These are phyloP conservation scores for Meandrina meandrites DNA, from an alignment of 92 coral and sea anemone genomes.

Conservation along the genomic window DNA sequence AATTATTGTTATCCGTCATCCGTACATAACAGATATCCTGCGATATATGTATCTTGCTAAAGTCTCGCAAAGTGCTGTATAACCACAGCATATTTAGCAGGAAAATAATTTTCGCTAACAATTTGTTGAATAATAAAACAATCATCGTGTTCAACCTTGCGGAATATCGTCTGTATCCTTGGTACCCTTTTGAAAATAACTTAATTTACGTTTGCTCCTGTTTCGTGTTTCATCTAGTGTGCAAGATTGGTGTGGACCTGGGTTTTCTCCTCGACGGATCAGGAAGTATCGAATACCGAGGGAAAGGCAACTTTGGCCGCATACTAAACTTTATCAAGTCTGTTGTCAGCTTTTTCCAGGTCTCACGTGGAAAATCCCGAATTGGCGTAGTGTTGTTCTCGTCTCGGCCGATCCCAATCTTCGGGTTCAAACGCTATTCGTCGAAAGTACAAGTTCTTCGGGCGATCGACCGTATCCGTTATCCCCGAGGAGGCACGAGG, in stretches of 20 bases:
- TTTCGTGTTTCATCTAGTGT: constrained; percentile 25
- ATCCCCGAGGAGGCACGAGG: constrained; percentile 66
- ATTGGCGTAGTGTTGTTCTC: constrained; percentile 71
- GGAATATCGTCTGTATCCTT: no score
- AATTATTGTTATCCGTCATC: no score
- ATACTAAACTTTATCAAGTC: constrained; percentile 60
- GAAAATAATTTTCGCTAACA: no score
- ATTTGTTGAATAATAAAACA: no score
- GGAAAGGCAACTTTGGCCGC: constrained; percentile 77
- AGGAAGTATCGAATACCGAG: constrained; percentile 72
- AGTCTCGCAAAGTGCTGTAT: no score
- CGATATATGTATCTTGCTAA: no score
- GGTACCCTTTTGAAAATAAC: background rate
- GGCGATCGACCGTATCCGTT: constrained; percentile 61
- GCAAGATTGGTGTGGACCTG: constrained; percentile 60
- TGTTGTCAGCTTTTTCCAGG: constrained; percentile 64
- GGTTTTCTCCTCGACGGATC: constrained; percentile 83
- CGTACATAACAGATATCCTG: no score
- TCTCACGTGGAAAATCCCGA: constrained; percentile 65
- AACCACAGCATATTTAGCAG: no score
- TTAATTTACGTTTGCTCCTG: background rate
- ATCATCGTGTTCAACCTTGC: no score
- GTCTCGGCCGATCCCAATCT: constrained; percentile 58
- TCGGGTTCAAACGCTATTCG: constrained; percentile 54
- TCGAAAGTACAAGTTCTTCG: constrained; percentile 30